Evolutionary conservation across 2,113 vertebrate genomes (phyloP), one percentile per base, ranked within the genome.

Genomic region (Paedocypris sp.): DNA sequence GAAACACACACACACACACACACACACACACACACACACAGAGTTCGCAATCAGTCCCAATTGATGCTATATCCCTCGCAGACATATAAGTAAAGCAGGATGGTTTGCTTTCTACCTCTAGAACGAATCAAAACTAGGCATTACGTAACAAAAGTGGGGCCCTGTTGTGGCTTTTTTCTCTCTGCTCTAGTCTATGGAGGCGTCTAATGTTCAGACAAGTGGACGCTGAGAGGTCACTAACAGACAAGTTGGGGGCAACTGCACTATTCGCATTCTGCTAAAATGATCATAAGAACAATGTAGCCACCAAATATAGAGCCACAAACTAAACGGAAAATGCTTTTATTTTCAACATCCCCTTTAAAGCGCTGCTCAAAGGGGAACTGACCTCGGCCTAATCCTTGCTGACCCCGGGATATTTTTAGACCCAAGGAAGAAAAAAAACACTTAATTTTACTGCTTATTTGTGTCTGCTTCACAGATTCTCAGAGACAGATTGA

Each of bases 251-350:
- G 51, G 28, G 31, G 49, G 51, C 61, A 38, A 38, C n/a, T 54
- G 61, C 53, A 28, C 64, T 59, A 60, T 33, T 58, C 60, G 25
- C 54, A 58, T 66, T 42, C 68, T 64, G 66, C 53, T 61, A 73
- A 71, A 69, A 68, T 62, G 68, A 75, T 73, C 68, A 73, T 45
- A 58, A 23, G 38, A 66, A 46, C 43, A 36, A 54, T 67, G 60
- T 33, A 57, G 36, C 56, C 50, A 58, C 26, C 52, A 73, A 50
- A 68, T 62, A 60, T 28, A 66, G 46, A 36, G 32, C 36, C 23
- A 64, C 38, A 49, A 68, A 60, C 49, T 57, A 45, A 5, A 62
- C 33, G 43, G 18, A 49, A 48, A 59, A 53, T 48, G 16, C 32
- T 65, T n/a, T 57, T 66, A 46, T 63, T 50, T 46, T 62, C 39